A percentile compares a stretch with the other conserved stretches of the same genome.
Conservation (phyloP, 2,888 invertebrate genomes). For the Euplagia quadripunctaria region DNA sequence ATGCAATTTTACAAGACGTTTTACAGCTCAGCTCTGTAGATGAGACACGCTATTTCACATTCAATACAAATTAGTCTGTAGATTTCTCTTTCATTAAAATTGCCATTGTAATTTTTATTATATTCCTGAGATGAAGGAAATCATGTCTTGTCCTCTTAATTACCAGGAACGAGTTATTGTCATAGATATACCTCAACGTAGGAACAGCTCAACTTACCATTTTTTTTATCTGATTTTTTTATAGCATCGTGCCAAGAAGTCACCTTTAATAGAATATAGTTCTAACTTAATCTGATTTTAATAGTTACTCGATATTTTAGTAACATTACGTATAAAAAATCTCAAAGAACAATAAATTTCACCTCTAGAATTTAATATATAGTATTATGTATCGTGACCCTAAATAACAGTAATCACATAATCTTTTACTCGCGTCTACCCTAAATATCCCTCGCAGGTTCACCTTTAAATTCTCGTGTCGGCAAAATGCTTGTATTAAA, state of each 20-base stretch:
- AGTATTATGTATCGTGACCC: neutral
- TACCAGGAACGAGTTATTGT: too few species aligned
- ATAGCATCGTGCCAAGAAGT: too few species aligned
- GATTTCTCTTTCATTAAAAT: neutral
- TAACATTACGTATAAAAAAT: too few species aligned
- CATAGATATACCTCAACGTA: too few species aligned
- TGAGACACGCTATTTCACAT: neutral
- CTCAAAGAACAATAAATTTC: too few species aligned
- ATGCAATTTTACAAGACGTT: slow-evolving; percentile 39
- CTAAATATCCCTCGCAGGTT: neutral
- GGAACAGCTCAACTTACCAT: too few species aligned
- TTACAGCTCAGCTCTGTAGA: slow-evolving; percentile 1
- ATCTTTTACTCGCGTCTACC: neutral
- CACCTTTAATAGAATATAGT: too few species aligned
- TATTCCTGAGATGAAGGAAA: too few species aligned
- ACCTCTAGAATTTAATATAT: neutral
- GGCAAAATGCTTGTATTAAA: neutral
- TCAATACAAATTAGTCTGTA: slow-evolving; percentile 1
- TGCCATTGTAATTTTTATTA: neutral
- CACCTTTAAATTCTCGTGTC: neutral
- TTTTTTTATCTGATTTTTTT: too few species aligned
- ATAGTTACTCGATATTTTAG: too few species aligned
- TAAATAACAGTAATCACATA: slow-evolving; percentile 5
- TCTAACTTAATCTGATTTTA: too few species aligned
- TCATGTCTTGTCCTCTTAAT: too few species aligned